Base-by-base conservation (phyloP, 2,888 invertebrate genomes). In the Agriopis aurantiaria region DNA sequence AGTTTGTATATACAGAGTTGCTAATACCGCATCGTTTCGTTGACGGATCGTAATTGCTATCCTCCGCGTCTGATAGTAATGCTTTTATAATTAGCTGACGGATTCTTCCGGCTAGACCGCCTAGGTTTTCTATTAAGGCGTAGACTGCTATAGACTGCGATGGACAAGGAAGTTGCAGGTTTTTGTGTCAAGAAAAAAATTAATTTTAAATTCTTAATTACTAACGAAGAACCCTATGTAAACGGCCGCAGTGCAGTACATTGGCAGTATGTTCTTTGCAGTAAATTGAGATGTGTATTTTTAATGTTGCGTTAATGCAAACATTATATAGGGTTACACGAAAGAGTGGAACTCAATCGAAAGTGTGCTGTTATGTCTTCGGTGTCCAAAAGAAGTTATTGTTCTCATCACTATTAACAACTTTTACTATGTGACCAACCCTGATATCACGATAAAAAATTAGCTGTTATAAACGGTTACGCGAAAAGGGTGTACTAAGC, bases 21-120 rank as follows among this genome's bases (percentile, higher is more conserved):
- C 71, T 61, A 71, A 75, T 75, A 59, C 53, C 48, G 7, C 64
- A 66, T 70, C 72, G 71, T 71, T 75, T 67, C 33, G 53, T 45
- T 68, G 71, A 70, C 68, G 49, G 53, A 68, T 61, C 46, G 61
- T 61, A 65, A 76, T 76, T 68, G 60, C 68, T 69, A 58, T 61
- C 66, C 40, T 64, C 68, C 49, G 68, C 69, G 53, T 67, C 17
- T 67, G 62, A 69, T 73, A 68, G 14, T 70, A 59, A 70, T 71
- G 66, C 55, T 17, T 71, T 71, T 71, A 59, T 63, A 67, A 71
- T 67, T 63, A 66, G 63, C 33, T 63, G 68, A 63, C 43, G 59
- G 58, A 64, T 63, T 49, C 59, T 67, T 63, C 66, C 63, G 59
- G 49, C 55, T 67, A 64, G 70, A 71, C 70, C 70, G 53, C 66